Evolutionary conservation across 2,888 invertebrate genomes (phyloP), one percentile per base, ranked within the genome.

Genomic region (Orthosia gracilis): DNA sequence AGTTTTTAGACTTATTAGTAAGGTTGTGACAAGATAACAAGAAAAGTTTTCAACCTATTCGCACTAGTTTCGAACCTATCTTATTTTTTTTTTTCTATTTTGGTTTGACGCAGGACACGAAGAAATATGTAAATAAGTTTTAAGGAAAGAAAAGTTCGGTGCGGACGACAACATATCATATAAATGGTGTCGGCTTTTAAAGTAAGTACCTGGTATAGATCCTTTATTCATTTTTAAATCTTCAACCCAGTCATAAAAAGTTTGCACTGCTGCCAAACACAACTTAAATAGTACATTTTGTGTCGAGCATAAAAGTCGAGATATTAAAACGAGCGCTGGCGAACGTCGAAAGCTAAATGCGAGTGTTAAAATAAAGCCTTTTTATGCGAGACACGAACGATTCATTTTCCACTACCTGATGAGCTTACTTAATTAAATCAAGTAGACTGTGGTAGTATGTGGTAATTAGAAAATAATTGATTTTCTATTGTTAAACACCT

Each of bases 1-100:
- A 40, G 23, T 63, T 57, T 0, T 18, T 13, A 52, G 17, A 50
- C 12, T n/a, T 73, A 55, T 49, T 73, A 40, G 31, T 40, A 13
- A 70, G 23, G n/a, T 58, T 52, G 63, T 57, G 61, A 76, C 67
- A 67, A 15, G 9, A 50, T 68, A 67, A 81, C 62, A 65, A 54
- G 65, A 75, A 81, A 75, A 75, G 65, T 63, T 79, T 52, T 4
- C 17, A 52, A 62, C 57, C 15, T 54, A 15, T 45, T 21, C 18
- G 47, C 15, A 54, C 58, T 73, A 63, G 73, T 63, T 63, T 73
- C 7, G 3, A 11, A 9, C 13, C n/a, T 45, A 40, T 40, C 62
- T 61, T 61, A 23, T 49, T 80, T 31, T 54, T 77, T n/a, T 73
- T 31, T 49, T 77, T 62, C 17, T 64, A 26, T 59, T 79, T 79